Conservation (phyloP, 1,140 invertebrate genomes). For the Cyrtorhinus lividipennis region DNA sequence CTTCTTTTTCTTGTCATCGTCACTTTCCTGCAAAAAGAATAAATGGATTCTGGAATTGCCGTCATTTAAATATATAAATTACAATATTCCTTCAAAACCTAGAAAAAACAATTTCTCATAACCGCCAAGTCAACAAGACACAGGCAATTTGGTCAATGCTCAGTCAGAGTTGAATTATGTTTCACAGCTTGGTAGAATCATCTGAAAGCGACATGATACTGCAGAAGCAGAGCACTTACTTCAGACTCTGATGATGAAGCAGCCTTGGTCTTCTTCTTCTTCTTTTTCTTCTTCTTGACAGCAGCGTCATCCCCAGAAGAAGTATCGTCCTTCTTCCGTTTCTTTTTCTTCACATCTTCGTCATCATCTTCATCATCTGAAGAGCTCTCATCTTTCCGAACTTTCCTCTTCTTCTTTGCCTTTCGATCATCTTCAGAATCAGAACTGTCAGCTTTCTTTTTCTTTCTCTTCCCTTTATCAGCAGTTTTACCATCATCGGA, state of each 20-base stretch:
- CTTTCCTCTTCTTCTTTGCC: slow-evolving; percentile 49
- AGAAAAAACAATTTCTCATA: no score
- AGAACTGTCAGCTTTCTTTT: slow-evolving; percentile 33
- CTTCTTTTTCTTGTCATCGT: slow-evolving; percentile 51
- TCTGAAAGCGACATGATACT: no score
- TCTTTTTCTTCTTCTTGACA: slow-evolving; percentile 43
- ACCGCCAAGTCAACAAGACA: no score
- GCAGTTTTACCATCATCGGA: slow-evolving; percentile 41
- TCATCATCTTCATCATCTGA: slow-evolving; percentile 41
- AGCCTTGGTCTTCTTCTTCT: slow-evolving; percentile 49
- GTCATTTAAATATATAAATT: not conserved
- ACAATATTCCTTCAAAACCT: not conserved
- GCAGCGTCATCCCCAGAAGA: slow-evolving; percentile 44
- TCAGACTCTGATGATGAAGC: slow-evolving; percentile 44
- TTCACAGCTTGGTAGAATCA: no score
- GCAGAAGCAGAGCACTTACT: slow-evolving; percentile 28
- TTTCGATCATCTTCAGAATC: slow-evolving; percentile 46
- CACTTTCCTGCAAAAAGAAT: slow-evolving; percentile 30
- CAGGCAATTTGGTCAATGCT: no score
- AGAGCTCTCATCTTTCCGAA: slow-evolving; percentile 30
- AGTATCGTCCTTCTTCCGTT: slow-evolving; percentile 46
- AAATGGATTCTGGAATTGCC: not conserved
- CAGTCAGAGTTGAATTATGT: no score
- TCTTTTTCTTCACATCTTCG: slow-evolving; percentile 42
- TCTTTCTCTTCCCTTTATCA: slow-evolving; percentile 37